Evolutionary conservation across 2,797 vertebrate genomes (phyloP).

Genomic region (Pitangus sulphuratus): DNA sequence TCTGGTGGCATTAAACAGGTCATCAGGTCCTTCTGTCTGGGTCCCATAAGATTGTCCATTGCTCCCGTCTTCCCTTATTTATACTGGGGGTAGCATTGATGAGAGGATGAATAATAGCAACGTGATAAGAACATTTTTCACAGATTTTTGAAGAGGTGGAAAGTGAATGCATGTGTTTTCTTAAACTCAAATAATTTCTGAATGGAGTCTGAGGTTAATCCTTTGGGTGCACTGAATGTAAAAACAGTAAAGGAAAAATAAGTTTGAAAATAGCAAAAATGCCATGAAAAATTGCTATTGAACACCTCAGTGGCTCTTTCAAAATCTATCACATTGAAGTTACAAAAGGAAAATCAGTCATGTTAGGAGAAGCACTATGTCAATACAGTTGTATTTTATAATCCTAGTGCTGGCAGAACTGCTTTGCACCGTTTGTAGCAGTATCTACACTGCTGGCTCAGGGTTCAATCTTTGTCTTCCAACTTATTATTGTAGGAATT

Average conservation of each 20-base stretch:
- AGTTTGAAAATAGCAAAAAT: slow-evolving; percentile 29
- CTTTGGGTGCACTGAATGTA: neutral
- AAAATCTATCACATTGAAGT: neutral
- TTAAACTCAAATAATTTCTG: neutral
- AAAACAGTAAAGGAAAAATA: neutral
- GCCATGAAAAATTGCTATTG: slow-evolving; percentile 14
- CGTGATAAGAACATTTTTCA: neutral
- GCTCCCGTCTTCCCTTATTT: neutral
- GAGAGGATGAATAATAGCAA: neutral
- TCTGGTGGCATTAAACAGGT: no score
- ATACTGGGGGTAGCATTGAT: neutral
- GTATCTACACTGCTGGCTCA: neutral
- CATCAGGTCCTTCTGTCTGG: neutral
- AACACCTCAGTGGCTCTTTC: slow-evolving; percentile 22
- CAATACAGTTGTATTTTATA: neutral
- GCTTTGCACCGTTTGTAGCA: neutral
- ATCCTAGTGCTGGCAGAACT: neutral
- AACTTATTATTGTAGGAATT: neutral
- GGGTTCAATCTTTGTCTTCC: neutral
- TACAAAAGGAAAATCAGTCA: slow-evolving; percentile 8
- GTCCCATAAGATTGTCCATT: neutral
- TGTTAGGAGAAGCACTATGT: neutral
- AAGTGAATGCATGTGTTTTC: neutral
- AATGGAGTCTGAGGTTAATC: neutral
- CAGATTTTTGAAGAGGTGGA: neutral